phyloP scores from a whole-genome alignment of 2,888 invertebrate genomes.

The Rhopalosiphum nymphaeae region DNA sequence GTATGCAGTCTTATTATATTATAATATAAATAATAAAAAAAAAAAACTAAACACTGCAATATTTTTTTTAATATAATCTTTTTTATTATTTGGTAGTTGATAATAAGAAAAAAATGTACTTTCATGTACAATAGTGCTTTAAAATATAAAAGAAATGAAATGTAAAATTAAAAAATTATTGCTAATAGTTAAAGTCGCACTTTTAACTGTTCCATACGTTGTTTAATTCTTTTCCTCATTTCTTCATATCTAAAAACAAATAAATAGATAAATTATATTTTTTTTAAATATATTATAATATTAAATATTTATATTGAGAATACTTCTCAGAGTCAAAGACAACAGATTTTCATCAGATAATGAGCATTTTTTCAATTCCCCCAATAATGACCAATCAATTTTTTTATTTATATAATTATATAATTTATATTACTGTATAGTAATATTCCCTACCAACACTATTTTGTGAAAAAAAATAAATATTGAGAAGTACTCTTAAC shows the following conservation, averaged over 20 bases:
- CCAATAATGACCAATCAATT: background rate
- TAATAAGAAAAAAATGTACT: background rate
- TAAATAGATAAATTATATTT: background rate
- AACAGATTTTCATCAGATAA: background rate
- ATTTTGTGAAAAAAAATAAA: background rate
- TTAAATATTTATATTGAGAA: background rate
- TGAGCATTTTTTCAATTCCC: background rate
- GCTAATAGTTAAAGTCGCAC: constrained; percentile 73
- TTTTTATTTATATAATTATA: too few relatives aligned
- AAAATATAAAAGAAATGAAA: constrained; percentile 8
- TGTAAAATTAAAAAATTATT: background rate
- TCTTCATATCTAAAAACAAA: constrained; percentile 74
- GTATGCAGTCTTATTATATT: background rate
- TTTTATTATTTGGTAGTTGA: constrained; percentile 4
- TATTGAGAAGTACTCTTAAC: background rate
- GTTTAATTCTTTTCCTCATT: constrained; percentile 76
- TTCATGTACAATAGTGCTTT: background rate
- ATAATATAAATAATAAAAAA: background rate
- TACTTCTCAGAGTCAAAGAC: background rate
- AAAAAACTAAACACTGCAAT: background rate
- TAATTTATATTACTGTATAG: too few relatives aligned
- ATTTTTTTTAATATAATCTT: background rate
- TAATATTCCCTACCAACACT: background rate
- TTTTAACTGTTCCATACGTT: constrained; percentile 80
- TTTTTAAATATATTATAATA: background rate